Conservation (phyloP, 37 sponge, comb jelly and placozoan species). For the Hexactinellida sp. region DNA sequence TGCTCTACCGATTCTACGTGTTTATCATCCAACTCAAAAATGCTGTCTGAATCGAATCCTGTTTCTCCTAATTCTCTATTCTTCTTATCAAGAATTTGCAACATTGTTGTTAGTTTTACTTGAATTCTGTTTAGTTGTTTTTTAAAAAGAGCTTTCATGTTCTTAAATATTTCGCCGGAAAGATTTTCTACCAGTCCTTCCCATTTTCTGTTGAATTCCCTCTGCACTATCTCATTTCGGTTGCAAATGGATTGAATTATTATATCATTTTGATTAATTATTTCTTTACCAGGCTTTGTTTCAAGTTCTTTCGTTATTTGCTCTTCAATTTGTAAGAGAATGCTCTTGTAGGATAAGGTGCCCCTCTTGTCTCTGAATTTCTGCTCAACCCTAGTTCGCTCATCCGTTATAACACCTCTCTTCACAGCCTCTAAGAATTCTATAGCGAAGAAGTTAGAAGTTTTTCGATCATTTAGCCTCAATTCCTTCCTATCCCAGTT, state of each 20-base stretch:
- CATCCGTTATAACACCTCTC: background rate
- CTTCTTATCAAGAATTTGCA: background rate
- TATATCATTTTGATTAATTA: background rate
- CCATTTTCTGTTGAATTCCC: background rate
- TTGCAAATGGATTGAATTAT: background rate
- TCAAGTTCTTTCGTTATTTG: background rate
- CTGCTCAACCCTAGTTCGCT: background rate
- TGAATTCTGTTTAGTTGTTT: background rate
- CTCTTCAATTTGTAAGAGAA: background rate
- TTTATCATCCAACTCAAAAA: background rate
- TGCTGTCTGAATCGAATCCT: background rate
- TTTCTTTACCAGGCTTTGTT: background rate
- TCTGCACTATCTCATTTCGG: background rate
- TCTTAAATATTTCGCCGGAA: background rate
- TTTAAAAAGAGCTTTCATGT: background rate
- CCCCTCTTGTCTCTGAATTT: background rate
- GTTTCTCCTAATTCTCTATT: background rate
- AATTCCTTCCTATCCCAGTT: background rate
- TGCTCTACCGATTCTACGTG: background rate
- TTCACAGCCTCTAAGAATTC: background rate
- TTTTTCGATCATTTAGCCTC: background rate
- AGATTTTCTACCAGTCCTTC: background rate
- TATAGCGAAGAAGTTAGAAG: background rate
- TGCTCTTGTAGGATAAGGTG: background rate
- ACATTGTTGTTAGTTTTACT: background rate